Evolutionary conservation across 2,113 vertebrate species (phyloP).

Genomic region (Myocastor coypus): DNA sequence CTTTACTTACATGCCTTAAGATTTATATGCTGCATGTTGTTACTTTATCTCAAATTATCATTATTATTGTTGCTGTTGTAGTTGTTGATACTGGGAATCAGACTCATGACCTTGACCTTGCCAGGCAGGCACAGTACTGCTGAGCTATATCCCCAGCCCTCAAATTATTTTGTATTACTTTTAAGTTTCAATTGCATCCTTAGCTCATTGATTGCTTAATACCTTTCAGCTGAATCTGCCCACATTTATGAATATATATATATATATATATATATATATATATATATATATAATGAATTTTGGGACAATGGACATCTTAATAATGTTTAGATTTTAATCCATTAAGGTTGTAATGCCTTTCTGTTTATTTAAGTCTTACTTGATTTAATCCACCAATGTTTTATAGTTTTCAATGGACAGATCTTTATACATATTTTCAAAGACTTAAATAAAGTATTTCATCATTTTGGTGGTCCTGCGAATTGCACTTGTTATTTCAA

Average conservation of each 20-base stretch:
- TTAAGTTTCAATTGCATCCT: background rate
- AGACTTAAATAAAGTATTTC: background rate
- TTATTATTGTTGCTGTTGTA: too few species aligned
- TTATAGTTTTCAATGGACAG: background rate
- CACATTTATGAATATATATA: background rate
- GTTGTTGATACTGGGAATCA: too few species aligned
- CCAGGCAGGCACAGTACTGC: too few species aligned
- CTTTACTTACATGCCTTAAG: background rate
- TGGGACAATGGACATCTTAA: conserved; percentile 16
- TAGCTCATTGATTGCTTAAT: background rate
- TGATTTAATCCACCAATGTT: conserved; percentile 19
- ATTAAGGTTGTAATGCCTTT: background rate
- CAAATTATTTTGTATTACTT: conserved; percentile 37
- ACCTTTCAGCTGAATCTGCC: conserved; percentile 13
- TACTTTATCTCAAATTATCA: background rate
- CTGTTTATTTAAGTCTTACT: background rate
- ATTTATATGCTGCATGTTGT: background rate
- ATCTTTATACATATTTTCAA: conserved; percentile 34
- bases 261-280: too few species aligned
- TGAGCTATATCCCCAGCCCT: background rate
- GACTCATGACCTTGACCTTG: too few species aligned
- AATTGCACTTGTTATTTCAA: conserved; percentile 2
- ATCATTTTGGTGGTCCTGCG: background rate
- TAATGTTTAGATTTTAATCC: background rate
- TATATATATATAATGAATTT: too few species aligned